Conservation (phyloP, 2,113 vertebrate species). For the Pholis gunnellus region DNA sequence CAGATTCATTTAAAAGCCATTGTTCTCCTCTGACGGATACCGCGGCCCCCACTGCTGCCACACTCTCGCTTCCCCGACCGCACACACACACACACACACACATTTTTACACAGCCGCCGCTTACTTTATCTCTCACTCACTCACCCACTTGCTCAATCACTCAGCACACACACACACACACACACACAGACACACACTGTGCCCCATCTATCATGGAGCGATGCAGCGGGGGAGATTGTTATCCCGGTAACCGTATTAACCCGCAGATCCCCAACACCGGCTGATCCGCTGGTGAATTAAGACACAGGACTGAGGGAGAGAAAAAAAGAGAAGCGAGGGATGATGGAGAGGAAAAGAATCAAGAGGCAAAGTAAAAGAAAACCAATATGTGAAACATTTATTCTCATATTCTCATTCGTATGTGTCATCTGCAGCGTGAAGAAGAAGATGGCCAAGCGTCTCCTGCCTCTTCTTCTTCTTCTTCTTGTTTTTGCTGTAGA, state of each 20-base stretch:
- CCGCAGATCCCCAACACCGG: constrained; percentile 76
- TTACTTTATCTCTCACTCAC: constrained; percentile 80
- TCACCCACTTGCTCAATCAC: constrained; percentile 80
- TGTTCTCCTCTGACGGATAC: constrained; percentile 84
- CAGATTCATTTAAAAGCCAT: constrained; percentile 87
- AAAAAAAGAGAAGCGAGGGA: neutral
- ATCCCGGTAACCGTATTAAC: constrained; percentile 84
- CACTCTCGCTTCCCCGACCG: constrained; percentile 57
- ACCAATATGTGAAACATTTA: constrained; percentile 52
- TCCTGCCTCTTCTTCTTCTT: constrained; percentile 24
- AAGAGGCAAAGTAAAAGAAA: constrained; percentile 54
- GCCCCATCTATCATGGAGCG: constrained; percentile 80
- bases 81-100: constrained; percentile 66
- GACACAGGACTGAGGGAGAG: constrained; percentile 45
- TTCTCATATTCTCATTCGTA: constrained; percentile 56
- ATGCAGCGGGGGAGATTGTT: constrained; percentile 80
- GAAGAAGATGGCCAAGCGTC: constrained; percentile 36
- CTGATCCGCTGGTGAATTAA: constrained; percentile 73
- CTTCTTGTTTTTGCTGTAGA: constrained; percentile 19
- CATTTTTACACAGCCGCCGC: constrained; percentile 64
- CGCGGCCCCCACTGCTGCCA: constrained; percentile 71
- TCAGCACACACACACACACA: constrained; percentile 74
- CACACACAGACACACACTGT: constrained; percentile 71
- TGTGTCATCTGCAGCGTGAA: constrained; percentile 33
- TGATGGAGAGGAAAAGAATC: constrained; percentile 35